These are phyloP conservation scores for Globodera rostochiensis DNA, from an alignment of 1,140 invertebrate genomes.

Conservation along the genomic window DNA sequence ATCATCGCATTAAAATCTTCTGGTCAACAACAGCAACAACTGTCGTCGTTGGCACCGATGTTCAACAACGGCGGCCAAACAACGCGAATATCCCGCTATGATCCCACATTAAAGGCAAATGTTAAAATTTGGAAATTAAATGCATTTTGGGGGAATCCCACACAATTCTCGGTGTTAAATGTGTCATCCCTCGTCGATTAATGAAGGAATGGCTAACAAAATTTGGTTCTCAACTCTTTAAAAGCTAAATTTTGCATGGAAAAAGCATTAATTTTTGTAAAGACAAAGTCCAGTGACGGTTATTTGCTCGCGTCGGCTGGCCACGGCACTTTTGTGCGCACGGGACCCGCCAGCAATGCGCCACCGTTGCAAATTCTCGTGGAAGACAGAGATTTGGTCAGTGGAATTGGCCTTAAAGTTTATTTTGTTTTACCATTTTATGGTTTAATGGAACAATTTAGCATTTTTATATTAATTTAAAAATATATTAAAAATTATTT, in stretches of 20 bases:
- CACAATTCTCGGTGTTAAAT: too few species aligned
- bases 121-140: too few species aligned
- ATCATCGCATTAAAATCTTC: neutral
- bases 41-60: neutral
- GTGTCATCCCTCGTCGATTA: too few species aligned
- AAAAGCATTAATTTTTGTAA: neutral
- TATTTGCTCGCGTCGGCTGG: constrained; percentile 57
- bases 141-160: too few species aligned
- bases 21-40: neutral
- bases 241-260: neutral
- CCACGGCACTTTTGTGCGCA: constrained; percentile 59
- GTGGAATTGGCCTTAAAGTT: neutral
- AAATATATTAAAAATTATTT: neutral
- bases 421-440: too few species aligned
- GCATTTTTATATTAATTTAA: too few species aligned
- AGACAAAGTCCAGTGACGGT: constrained; percentile 58
- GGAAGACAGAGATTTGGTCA: constrained; percentile 60
- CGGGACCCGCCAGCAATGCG: constrained; percentile 46
- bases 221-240: too few species aligned
- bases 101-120: neutral
- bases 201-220: too few species aligned
- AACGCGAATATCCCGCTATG: neutral
- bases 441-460: too few species aligned
- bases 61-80: neutral
- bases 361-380: constrained; percentile 63